These are phyloP conservation scores for Amblyjoppa proteus DNA, from an alignment of 2,888 invertebrate species.

Conservation along the genomic window DNA sequence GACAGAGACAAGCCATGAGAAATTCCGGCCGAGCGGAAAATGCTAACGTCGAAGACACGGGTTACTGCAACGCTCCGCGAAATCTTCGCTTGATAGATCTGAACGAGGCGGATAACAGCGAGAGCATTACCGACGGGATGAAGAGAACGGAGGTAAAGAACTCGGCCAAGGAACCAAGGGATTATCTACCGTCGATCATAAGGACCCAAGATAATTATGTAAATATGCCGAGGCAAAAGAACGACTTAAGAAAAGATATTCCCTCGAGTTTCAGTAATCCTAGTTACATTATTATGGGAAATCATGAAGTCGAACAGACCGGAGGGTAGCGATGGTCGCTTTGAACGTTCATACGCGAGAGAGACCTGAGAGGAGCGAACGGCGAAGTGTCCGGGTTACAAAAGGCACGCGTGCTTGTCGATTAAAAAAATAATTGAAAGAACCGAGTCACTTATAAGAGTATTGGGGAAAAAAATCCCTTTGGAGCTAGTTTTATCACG, in stretches of 20 bases:
- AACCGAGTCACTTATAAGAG: too few relatives aligned
- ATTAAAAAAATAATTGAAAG: too few relatives aligned
- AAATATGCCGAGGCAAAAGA: slow-evolving; percentile 86
- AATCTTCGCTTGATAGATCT: slow-evolving; percentile 75
- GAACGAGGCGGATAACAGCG: slow-evolving; percentile 53
- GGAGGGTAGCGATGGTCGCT: slow-evolving; percentile 28
- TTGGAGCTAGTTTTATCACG: too few relatives aligned
- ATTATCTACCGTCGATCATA: slow-evolving; percentile 79
- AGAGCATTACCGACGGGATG: slow-evolving; percentile 3
- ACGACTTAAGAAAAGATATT: slow-evolving; percentile 77
- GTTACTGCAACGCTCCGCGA: slow-evolving; percentile 80
- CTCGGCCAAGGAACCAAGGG: slow-evolving; percentile 47
- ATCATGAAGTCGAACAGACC: slow-evolving; percentile 37
- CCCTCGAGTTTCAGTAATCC: slow-evolving; percentile 83
- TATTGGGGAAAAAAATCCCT: too few relatives aligned
- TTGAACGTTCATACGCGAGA: not conserved
- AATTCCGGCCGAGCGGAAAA: slow-evolving; percentile 43
- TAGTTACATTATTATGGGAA: slow-evolving; percentile 82
- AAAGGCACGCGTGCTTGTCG: slow-evolving; percentile 10
- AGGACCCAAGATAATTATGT: slow-evolving; percentile 86
- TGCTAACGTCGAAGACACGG: slow-evolving; percentile 71
- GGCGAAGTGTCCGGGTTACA: too few relatives aligned
- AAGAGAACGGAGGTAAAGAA: slow-evolving; percentile 41
- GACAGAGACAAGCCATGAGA: slow-evolving; percentile 75
- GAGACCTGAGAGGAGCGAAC: not conserved